Evolutionary conservation across 2,113 vertebrate genomes (phyloP), one percentile per base, ranked within the genome.

Genomic region (Malurus alboscapulatus): DNA sequence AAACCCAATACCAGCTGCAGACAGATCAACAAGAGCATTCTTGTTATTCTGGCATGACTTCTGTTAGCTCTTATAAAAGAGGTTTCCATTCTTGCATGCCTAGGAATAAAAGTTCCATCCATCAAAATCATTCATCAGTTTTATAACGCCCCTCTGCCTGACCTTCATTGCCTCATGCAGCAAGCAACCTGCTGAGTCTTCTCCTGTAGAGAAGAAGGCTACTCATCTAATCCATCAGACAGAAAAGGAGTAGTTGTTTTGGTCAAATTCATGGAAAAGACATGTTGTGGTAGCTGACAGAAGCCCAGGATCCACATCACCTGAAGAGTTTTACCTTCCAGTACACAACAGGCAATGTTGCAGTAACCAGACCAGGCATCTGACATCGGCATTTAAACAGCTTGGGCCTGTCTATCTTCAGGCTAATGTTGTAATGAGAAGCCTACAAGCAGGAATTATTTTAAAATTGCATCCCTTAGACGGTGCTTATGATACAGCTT

Each of bases 21-120:
- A 80, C 85, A 94, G 76, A 78, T 89, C 87, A 94, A 74, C 67
- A 68, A 87, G 74, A 83, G 73, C 77, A 82, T 93, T 92, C 83
- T 59, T 87, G 82, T 84, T 95, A 87, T 89, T 80, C 82, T 78
- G 53, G 44, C 76, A 61, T 61, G 84, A 67, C 61, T 91, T 87
- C 81, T 92, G 61, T 67, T 59, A 93, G 77, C 48, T 89, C 55
- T 88, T 73, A 77, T 93, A 80, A 79, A 93, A 85, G 50, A 84
- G 20, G 61, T 83, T 90, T 91, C 71, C 75, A 80, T 88, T 92
- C 68, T 45, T 80, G 58, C 47, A 63, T 80, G 81, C 71, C 72
- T 75, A 83, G 24, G 63, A 93, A 87, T 93, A 87, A 89, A 91
- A 92, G 84, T 74, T 82, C 81, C 66, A 84, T 82, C 77, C 81